These are phyloP conservation scores for Tachina fera DNA, from an alignment of 2,888 invertebrate genomes.

Conservation along the genomic window DNA sequence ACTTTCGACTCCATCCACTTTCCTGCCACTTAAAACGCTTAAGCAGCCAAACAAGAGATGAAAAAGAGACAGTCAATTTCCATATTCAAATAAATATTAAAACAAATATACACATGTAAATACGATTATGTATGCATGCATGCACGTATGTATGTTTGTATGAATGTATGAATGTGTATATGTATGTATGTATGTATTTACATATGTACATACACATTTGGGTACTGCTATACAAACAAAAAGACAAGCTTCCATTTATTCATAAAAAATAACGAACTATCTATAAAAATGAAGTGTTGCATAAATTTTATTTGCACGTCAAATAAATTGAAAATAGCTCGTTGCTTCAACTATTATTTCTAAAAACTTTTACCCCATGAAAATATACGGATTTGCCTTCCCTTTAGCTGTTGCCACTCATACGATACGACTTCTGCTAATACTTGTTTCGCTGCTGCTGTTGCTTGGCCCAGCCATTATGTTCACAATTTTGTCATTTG, in stretches of 20 bases:
- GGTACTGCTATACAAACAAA: background rate
- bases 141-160: too few species aligned
- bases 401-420: background rate
- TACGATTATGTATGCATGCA: background rate
- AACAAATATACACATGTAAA: background rate
- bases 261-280: conserved; percentile 30
- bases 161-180: background rate
- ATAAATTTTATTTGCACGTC: conserved; percentile 70
- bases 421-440: background rate
- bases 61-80: conserved; percentile 58
- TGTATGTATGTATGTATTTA: background rate
- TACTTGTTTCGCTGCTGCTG: background rate
- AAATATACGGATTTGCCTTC: conserved; percentile 9
- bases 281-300: conserved; percentile 64
- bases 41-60: conserved; percentile 32
- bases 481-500: conserved; percentile 54
- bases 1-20: conserved; percentile 8
- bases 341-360: conserved; percentile 39
- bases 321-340: conserved; percentile 66
- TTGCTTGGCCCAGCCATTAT: background rate
- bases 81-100: conserved; percentile 61
- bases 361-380: conserved; percentile 14
- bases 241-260: conserved; percentile 17
- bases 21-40: conserved; percentile 35
- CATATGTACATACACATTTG: background rate